Conservation (phyloP, 2,797 vertebrate species). For the Neomorphus geoffroyi region DNA sequence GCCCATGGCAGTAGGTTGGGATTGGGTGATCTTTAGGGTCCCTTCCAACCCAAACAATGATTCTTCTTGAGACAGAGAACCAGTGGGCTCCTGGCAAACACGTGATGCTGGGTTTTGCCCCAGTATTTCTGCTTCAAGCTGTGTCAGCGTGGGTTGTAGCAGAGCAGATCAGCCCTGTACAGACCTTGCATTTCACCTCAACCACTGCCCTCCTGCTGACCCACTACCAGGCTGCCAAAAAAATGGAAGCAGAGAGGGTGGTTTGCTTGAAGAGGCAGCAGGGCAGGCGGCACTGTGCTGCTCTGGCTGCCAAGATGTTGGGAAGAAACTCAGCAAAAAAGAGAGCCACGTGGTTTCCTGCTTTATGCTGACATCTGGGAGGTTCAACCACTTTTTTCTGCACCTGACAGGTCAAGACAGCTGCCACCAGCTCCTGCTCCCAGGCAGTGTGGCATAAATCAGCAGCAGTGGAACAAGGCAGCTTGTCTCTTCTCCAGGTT, state of each 20-base stretch:
- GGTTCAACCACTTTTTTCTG: neutral
- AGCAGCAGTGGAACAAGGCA: neutral
- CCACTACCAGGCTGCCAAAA: neutral
- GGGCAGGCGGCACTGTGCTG: neutral
- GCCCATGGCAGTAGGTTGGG: too few relatives aligned
- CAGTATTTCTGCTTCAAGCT: neutral
- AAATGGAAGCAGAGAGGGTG: neutral
- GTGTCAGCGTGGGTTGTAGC: neutral
- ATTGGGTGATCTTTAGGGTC: too few relatives aligned
- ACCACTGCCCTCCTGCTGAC: neutral
- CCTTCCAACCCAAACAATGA: too few relatives aligned
- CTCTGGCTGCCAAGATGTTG: neutral
- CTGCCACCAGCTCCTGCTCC: constrained; percentile 5
- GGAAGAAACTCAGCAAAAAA: neutral
- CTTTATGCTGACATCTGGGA: neutral
- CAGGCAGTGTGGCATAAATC: constrained; percentile 20
- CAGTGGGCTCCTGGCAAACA: neutral
- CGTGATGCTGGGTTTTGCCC: neutral
- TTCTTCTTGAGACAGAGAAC: neutral
- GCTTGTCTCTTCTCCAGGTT: constrained; percentile 2
- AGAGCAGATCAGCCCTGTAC: neutral
- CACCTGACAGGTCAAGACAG: constrained; percentile 7
- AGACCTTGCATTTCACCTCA: neutral
- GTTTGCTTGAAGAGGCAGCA: neutral
- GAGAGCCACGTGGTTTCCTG: neutral